phyloP scores from a whole-genome alignment of 1,140 invertebrate genomes.

The Heterodera schachtii region DNA sequence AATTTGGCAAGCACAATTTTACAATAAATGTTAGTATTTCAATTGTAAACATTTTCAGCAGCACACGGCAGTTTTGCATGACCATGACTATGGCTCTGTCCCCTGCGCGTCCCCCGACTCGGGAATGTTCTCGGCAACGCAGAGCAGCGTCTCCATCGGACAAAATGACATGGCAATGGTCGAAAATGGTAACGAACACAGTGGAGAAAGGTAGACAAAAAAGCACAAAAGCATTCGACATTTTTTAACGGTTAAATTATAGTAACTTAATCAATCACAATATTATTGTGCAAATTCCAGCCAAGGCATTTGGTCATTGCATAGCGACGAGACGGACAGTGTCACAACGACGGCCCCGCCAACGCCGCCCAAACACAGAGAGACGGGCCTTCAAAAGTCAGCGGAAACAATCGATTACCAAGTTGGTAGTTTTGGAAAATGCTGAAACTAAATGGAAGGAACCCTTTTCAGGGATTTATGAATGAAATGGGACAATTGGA shows the following conservation, averaged over 20 bases:
- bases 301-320: background rate
- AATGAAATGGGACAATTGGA: background rate
- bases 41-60: conserved; percentile 12
- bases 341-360: background rate
- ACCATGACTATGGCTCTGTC: conserved; percentile 29
- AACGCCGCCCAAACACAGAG: background rate
- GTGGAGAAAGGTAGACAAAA: background rate
- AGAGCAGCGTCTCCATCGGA: conserved; percentile 18
- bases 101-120: conserved; percentile 37
- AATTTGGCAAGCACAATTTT: background rate
- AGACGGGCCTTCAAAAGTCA: background rate
- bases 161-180: conserved; percentile 1
- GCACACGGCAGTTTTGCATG: conserved; percentile 8
- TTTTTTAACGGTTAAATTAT: no score
- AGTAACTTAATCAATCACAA: no score
- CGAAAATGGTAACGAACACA: conserved; percentile 7
- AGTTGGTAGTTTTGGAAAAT: background rate
- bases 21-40: background rate
- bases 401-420: conserved; percentile 15
- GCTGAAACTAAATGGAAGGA: background rate
- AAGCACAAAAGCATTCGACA: no score
- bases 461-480: background rate
- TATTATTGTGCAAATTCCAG: no score
- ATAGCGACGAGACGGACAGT: conserved; percentile 22
- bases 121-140: conserved; percentile 21